Conservation (phyloP, 2,113 vertebrate genomes). For the Apteryx owenii region DNA sequence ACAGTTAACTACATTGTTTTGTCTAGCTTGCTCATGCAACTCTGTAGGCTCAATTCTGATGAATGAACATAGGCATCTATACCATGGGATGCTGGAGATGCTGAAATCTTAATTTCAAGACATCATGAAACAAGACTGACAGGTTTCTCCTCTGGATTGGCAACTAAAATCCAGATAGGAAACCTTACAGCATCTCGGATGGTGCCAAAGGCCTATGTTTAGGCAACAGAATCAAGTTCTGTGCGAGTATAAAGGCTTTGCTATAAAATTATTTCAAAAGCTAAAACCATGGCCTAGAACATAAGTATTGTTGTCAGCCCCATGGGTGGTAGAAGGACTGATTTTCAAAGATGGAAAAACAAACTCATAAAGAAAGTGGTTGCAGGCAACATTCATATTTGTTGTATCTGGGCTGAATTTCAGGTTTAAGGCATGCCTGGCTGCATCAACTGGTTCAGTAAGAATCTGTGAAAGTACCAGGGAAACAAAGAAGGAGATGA, state of each 20-base stretch:
- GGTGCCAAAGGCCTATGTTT: background rate
- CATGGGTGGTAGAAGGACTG: background rate
- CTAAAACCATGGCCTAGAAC: background rate
- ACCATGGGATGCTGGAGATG: background rate
- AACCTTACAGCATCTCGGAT: background rate
- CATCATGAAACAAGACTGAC: background rate
- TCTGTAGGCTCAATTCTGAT: background rate
- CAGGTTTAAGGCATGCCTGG: background rate
- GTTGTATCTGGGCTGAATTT: background rate
- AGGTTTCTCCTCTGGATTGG: rapidly evolving
- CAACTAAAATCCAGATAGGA: background rate
- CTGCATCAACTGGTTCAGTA: background rate
- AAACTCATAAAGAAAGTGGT: background rate
- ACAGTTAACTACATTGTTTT: background rate
- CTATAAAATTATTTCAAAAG: background rate
- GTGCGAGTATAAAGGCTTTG: background rate
- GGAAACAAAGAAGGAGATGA: background rate
- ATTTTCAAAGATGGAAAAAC: background rate
- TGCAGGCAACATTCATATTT: background rate
- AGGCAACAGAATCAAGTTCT: background rate
- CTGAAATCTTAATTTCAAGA: background rate
- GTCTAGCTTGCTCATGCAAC: background rate
- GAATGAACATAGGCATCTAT: background rate
- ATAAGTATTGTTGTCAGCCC: background rate
- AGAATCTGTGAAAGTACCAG: background rate